Evolutionary conservation across 2,888 invertebrate genomes (phyloP), one percentile per base, ranked within the genome.

Genomic region (Diaprepes abbreviatus): DNA sequence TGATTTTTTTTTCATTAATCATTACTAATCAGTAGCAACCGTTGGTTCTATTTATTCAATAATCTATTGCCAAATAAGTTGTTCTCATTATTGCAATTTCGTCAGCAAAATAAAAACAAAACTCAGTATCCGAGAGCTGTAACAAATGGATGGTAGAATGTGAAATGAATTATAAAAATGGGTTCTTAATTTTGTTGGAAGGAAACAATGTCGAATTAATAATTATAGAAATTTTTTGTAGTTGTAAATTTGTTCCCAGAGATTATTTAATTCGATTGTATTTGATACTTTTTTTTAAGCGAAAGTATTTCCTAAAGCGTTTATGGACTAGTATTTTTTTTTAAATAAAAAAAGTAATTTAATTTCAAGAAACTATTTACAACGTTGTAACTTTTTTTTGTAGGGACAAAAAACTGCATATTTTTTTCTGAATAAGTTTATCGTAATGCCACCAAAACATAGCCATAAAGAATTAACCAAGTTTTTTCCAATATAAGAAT

Each of bases 1-100:
- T 14, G 28, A 28, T 28, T 50, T 50, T 50, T 45, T 45, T n/a
- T 16, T 43, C 43, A 21, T 28, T 50, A 28, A 50, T 50, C 48
- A 28, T 28, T n/a, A 24, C 24, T 24, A 50, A 14, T 28, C 14
- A 50, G 28, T 50, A 14, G 24, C 5, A 24, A 24, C 24, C 5
- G 24, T 50, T 16, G 48, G 28, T 50, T 50, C n/a, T 2, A 12
- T 50, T 50, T 28, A 28, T 31, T 24, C 12, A 21, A 19, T 43
- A 10, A 12, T n/a, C 12, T 10, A n/a, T 45, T 45, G 24, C 45
- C 45, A n/a, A 45, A 45, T 24, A 10, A 45, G n/a, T 45, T 45
- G 24, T 12, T 21, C 21, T 21, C 10, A 21, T 45, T 45, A 0
- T 45, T 24, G 12, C 1, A 12, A 12, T 45, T 45, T 45, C 45